Percentiles rank a stretch among this genome's conserved stretches.
Conservation (phyloP, 2,113 vertebrate genomes). For the Silurus meridionalis region DNA sequence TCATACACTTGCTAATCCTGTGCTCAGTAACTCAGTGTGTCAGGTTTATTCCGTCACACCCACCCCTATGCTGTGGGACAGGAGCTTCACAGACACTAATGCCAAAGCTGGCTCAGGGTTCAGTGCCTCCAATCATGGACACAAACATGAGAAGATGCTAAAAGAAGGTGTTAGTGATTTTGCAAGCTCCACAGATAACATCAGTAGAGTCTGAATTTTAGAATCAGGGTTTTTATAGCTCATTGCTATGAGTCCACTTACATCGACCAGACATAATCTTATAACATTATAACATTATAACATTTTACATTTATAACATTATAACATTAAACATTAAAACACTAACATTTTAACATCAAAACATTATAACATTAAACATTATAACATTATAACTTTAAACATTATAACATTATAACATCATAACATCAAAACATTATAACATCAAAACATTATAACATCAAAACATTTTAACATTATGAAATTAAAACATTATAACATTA, state of each 20-base stretch:
- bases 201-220: conserved; percentile 75
- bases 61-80: not conserved
- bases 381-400: too few species aligned
- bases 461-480: too few species aligned
- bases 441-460: too few species aligned
- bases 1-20: conserved; percentile 45
- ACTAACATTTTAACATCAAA: too few species aligned
- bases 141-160: conserved; percentile 39
- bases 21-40: conserved; percentile 38
- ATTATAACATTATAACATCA: too few species aligned
- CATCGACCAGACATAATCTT: not conserved
- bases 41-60: not conserved
- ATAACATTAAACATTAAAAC: too few species aligned
- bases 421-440: too few species aligned
- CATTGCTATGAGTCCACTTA: not conserved
- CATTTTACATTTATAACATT: too few species aligned
- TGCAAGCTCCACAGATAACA: conserved; percentile 73
- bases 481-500: too few species aligned
- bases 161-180: conserved; percentile 71
- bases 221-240: not conserved
- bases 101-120: not conserved
- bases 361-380: too few species aligned
- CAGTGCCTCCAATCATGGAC: not conserved
- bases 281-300: too few species aligned
- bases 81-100: not conserved